Percentiles rank a stretch among this genome's conserved stretches.
phyloP scores from a whole-genome alignment of 2,113 vertebrate species.

The Chaenocephalus aceratus region DNA sequence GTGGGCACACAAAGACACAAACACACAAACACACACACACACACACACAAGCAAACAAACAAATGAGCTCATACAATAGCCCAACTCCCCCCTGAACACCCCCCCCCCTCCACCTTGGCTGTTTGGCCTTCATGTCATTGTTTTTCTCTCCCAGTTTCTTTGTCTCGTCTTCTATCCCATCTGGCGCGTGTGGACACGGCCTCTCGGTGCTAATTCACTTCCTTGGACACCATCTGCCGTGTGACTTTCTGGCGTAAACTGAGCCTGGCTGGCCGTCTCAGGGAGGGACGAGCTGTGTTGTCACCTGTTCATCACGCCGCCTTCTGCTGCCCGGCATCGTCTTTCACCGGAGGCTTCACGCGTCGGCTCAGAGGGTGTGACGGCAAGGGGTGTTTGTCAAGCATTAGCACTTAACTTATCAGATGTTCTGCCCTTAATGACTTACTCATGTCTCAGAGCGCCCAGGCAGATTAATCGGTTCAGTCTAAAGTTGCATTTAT shows the following conservation, averaged over 20 bases:
- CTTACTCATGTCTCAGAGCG: conserved; percentile 28
- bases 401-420: conserved; percentile 59
- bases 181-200: conserved; percentile 68
- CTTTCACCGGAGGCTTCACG: conserved; percentile 59
- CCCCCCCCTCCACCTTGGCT: conserved; percentile 32
- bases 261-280: conserved; percentile 57
- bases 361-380: conserved; percentile 30
- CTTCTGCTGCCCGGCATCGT: conserved; percentile 68
- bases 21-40: too few relatives aligned
- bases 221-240: conserved; percentile 81
- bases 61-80: conserved; percentile 57
- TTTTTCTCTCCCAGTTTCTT: conserved; percentile 67
- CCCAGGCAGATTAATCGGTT: conserved; percentile 17
- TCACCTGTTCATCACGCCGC: conserved; percentile 76
- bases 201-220: conserved; percentile 76
- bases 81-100: background rate
- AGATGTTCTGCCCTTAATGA: conserved; percentile 57
- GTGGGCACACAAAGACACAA: conserved; percentile 54
- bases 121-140: conserved; percentile 61
- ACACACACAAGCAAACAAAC: conserved; percentile 66
- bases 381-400: conserved; percentile 50
- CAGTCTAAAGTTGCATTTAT: conserved; percentile 3
- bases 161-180: conserved; percentile 73
- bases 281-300: conserved; percentile 56
- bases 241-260: conserved; percentile 78